phyloP scores from a whole-genome alignment of 2,113 vertebrate genomes.

The Nyctereutes procyonoides region DNA sequence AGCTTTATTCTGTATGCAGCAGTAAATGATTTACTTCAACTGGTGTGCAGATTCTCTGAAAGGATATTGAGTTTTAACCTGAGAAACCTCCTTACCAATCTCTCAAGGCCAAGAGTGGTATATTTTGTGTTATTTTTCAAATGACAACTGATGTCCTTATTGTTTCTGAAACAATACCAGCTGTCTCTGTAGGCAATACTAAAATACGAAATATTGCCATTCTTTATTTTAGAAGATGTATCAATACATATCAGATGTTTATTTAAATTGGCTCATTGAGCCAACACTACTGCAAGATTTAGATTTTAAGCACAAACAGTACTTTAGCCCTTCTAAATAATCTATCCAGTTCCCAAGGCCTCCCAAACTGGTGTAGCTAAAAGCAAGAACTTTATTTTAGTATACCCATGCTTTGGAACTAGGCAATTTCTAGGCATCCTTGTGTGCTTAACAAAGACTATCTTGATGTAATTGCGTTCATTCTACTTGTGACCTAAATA shows the following conservation, averaged over 20 bases:
- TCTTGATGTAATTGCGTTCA: constrained; percentile 24
- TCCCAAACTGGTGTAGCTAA: neutral
- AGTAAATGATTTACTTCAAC: neutral
- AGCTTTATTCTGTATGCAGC: constrained; percentile 37
- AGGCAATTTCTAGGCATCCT: constrained; percentile 47
- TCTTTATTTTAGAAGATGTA: constrained; percentile 23
- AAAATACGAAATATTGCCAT: neutral
- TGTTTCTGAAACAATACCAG: neutral
- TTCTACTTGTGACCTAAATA: constrained; percentile 58
- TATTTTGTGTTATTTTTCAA: constrained; percentile 17
- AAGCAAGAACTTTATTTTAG: constrained; percentile 22
- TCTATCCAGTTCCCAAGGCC: neutral
- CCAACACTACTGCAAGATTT: neutral
- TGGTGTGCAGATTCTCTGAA: constrained; percentile 22
- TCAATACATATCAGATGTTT: constrained; percentile 13
- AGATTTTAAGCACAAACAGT: neutral
- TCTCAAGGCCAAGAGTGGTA: neutral
- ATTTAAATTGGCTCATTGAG: constrained; percentile 34
- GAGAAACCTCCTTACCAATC: neutral
- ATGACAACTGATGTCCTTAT: neutral
- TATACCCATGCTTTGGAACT: neutral
- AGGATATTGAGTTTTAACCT: neutral
- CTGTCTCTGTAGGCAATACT: neutral
- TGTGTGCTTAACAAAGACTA: neutral
- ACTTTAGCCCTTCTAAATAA: constrained; percentile 20